Percentiles rank a stretch among this genome's conserved stretches.
Conservation (phyloP, 2,888 invertebrate species). For the Papilio demoleus region DNA sequence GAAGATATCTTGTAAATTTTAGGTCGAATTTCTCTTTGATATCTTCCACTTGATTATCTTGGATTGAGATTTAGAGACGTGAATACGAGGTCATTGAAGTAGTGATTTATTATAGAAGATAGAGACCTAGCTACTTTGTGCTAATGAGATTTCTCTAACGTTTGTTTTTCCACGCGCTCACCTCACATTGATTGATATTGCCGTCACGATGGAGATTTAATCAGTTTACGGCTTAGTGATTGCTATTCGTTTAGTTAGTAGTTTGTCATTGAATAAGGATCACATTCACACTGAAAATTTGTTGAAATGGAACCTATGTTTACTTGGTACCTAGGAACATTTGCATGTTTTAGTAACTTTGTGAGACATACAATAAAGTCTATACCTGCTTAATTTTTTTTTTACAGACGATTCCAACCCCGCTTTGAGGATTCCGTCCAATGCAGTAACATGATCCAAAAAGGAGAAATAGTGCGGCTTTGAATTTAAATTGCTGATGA, state of each 20-base stretch:
- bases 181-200: background rate
- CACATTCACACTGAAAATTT: background rate
- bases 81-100: background rate
- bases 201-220: background rate
- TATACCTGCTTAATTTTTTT: no score
- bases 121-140: background rate
- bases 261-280: background rate
- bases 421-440: constrained; percentile 9
- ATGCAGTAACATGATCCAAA: constrained; percentile 24
- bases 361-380: no score
- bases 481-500: constrained; percentile 39
- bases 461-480: constrained; percentile 29
- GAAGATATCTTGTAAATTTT: background rate
- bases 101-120: constrained; percentile 13
- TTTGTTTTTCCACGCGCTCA: constrained; percentile 10
- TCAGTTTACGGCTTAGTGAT: background rate
- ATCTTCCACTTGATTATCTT: background rate
- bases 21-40: background rate
- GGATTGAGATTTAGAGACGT: background rate
- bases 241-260: background rate
- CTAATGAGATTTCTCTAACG: constrained; percentile 7
- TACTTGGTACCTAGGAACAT: no score
- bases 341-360: no score
- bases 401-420: background rate
- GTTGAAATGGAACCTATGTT: no score